Conservation (phyloP, 1,140 invertebrate species). For the Orius insidiosus region DNA sequence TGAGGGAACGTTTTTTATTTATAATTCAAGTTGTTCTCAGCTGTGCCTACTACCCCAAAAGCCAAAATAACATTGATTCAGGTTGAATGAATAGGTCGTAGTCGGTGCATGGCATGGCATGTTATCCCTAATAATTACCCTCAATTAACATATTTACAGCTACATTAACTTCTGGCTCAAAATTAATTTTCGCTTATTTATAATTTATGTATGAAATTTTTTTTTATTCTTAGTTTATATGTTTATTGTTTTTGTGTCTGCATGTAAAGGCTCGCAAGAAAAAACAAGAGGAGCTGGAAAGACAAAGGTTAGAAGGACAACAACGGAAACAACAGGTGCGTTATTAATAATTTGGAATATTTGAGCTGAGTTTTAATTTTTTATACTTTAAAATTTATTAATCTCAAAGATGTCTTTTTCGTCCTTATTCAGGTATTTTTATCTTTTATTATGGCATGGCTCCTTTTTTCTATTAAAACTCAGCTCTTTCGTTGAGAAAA, state of each 20-base stretch:
- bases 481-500: too few species aligned
- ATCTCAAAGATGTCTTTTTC: conserved; percentile 9
- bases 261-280: conserved; percentile 53
- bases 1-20: not conserved
- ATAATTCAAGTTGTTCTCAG: not conserved
- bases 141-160: conserved; percentile 7
- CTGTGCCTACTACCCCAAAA: not conserved
- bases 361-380: conserved; percentile 11
- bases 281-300: conserved; percentile 68
- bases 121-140: too few species aligned
- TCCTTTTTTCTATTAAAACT: too few species aligned
- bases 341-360: conserved; percentile 13
- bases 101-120: too few species aligned
- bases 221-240: conserved; percentile 13
- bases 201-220: not conserved
- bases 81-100: too few species aligned
- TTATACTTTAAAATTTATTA: conserved; percentile 10
- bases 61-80: too few species aligned
- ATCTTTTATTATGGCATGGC: too few species aligned
- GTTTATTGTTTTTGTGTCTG: conserved; percentile 16
- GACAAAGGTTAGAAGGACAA: conserved; percentile 66
- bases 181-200: not conserved
- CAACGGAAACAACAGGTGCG: conserved; percentile 67
- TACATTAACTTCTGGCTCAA: not conserved
- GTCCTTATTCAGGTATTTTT: too few species aligned